phyloP scores from a whole-genome alignment of 2,797 vertebrate species.

The Falco berigora region DNA sequence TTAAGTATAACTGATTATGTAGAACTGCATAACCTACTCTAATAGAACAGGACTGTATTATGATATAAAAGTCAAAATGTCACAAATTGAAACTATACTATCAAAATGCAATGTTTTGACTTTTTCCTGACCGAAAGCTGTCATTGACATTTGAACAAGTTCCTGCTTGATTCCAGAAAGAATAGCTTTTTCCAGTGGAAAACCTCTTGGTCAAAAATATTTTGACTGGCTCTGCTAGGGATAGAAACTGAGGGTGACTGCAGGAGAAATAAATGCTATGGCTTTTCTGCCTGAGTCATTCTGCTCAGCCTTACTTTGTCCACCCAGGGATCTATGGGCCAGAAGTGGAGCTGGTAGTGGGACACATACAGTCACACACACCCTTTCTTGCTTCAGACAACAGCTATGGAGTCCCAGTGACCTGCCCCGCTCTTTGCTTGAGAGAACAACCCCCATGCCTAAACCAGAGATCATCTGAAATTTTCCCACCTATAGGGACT shows the following conservation, averaged over 20 bases:
- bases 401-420: neutral
- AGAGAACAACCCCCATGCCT: neutral
- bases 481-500: no score
- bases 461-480: neutral
- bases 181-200: neutral
- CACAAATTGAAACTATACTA: neutral
- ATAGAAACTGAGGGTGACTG: neutral
- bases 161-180: constrained; percentile 6
- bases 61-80: constrained; percentile 40
- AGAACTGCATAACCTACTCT: neutral
- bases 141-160: neutral
- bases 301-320: neutral
- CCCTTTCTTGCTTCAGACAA: neutral
- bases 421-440: neutral
- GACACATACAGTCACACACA: neutral
- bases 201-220: neutral
- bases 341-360: neutral
- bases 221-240: neutral
- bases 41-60: neutral
- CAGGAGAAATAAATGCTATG: neutral
- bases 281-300: neutral
- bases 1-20: neutral
- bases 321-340: neutral
- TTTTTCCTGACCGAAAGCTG: neutral
- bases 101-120: constrained; percentile 36